Percentiles rank a stretch among this genome's conserved stretches.
Evolutionary conservation across 2,113 vertebrate species (phyloP).

Genomic region (Ailurus styani): DNA sequence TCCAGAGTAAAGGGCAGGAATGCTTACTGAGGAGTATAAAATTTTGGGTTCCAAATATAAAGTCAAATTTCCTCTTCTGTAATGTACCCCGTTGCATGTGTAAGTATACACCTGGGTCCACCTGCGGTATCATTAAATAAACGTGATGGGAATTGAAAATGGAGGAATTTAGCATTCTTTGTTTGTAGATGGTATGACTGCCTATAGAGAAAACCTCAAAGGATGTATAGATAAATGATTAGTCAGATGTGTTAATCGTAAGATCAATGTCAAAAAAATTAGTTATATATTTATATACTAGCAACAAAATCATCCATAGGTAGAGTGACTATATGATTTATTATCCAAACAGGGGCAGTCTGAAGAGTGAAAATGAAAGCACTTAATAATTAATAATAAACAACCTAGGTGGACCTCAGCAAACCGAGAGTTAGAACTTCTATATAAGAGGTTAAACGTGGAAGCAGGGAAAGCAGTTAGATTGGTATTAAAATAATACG

Average conservation of each 20-base stretch:
- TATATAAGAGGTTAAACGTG: neutral
- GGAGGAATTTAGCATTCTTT: neutral
- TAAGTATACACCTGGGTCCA: neutral
- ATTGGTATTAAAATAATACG: neutral
- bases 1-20: neutral
- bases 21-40: neutral
- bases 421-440: neutral
- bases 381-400: neutral
- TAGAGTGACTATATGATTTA: neutral
- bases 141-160: neutral
- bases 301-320: neutral
- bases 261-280: neutral
- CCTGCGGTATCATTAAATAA: neutral
- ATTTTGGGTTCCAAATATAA: neutral
- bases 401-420: neutral
- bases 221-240: neutral
- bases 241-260: neutral
- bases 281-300: neutral
- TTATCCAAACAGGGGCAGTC: neutral
- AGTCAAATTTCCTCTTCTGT: neutral
- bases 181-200: neutral
- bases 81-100: neutral
- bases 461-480: neutral
- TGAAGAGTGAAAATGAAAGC: neutral
- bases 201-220: neutral